Percentiles rank a stretch among this genome's conserved stretches.
These are phyloP conservation scores for Sylvilagus floridanus DNA, from an alignment of 2,797 vertebrate genomes.

Conservation along the genomic window DNA sequence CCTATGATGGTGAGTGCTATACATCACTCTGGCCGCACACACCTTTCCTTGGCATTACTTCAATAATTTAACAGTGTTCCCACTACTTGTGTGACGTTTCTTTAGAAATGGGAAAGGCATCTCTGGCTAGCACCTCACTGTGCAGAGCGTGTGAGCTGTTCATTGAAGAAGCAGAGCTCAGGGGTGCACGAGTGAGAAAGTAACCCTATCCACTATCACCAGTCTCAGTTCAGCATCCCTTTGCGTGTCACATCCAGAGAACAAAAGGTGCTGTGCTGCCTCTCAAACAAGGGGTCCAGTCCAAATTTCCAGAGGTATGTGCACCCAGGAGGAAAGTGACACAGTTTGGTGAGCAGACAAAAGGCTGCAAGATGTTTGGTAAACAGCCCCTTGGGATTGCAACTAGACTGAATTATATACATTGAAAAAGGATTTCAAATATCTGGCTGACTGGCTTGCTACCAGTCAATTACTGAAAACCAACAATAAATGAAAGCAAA, in stretches of 20 bases:
- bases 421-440: not conserved
- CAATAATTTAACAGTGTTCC: not conserved
- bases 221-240: not conserved
- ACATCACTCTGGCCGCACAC: not conserved
- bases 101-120: conserved; percentile 32
- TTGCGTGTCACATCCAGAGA: not conserved
- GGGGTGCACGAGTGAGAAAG: not conserved
- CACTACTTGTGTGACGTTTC: not conserved
- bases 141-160: not conserved
- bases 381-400: not conserved
- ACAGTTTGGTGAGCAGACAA: not conserved
- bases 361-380: not conserved
- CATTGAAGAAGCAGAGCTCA: conserved; percentile 12
- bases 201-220: not conserved
- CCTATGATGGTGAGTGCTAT: not conserved
- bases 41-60: not conserved
- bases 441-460: not conserved
- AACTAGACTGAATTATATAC: not conserved
- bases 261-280: conserved; percentile 32
- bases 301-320: conserved; percentile 5
- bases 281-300: not conserved
- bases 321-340: not conserved
- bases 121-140: not conserved
- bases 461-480: not conserved
- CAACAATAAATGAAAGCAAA: conserved; percentile 18